These are phyloP conservation scores for Podocnemis expansa DNA, from an alignment of 2,113 vertebrate genomes.

Conservation along the genomic window DNA sequence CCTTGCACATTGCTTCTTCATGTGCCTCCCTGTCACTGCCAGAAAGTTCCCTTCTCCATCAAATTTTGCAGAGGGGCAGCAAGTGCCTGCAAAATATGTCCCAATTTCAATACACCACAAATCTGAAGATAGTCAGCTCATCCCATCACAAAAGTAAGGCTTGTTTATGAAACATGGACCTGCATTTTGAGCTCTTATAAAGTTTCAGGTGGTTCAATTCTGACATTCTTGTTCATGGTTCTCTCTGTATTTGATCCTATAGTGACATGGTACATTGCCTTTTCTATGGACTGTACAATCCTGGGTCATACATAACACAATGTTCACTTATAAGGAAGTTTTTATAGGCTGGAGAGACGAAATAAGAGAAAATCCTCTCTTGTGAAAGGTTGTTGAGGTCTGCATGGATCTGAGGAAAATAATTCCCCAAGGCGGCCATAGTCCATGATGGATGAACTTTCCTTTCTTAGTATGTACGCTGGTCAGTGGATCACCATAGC, in stretches of 20 bases:
- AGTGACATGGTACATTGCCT: fast-evolving
- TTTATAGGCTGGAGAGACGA: neutral
- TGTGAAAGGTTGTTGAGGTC: neutral
- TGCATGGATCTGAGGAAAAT: neutral
- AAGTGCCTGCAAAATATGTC: neutral
- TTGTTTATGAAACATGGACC: neutral
- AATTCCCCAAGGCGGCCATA: neutral
- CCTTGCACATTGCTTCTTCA: neutral
- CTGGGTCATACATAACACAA: neutral
- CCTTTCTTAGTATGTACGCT: neutral
- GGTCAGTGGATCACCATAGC: neutral
- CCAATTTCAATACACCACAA: neutral
- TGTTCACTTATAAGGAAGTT: neutral
- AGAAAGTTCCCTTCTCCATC: neutral
- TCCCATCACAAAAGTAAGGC: neutral
- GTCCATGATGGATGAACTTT: fast-evolving
- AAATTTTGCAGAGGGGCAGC: neutral
- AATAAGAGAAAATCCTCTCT: neutral
- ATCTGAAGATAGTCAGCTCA: neutral
- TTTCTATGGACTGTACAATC: neutral
- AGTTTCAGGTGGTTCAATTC: neutral
- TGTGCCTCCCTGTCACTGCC: neutral
- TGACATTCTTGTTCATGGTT: neutral
- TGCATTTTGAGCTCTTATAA: neutral
- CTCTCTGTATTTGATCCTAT: neutral